Evolutionary conservation across 2,888 invertebrate species (phyloP), one percentile per base, ranked within the genome.

Genomic region (Crematogaster levior): DNA sequence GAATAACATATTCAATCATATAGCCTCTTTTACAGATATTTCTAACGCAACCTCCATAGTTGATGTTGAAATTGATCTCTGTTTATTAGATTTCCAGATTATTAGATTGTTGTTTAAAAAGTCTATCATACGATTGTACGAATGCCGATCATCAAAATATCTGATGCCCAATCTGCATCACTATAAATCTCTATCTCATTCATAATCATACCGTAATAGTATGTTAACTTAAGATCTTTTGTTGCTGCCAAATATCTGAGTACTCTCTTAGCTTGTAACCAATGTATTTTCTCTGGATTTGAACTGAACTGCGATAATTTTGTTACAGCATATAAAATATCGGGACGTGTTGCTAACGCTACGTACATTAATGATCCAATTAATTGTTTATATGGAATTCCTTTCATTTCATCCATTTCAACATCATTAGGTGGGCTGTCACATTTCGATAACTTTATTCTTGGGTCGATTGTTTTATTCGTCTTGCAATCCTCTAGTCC

Each of bases 131-230:
- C 68, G 53, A 40, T 53, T 82, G 24, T 53, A 68, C 0, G 61
- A 81, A 10, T 83, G 81, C 18, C 68, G 74, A 53, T 83, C 83
- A 24, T 83, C 74, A 0, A 46, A n/a, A n/a, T 7, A 12, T 83
- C 68, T 1, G 27, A 12, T 37, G 70, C 83, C 68, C 81, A 84
- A 43, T 81, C 74, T 12, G 56, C 66, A 9, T 84, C 68, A 10
- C 56, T 72, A 37, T 15, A 84, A n/a, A 75, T 61, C 18, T 81
- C 81, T 61, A 84, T 27, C 2, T 27, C 56, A 37, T 30, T 43
- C 12, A 4, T 0, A n/a, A n/a, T n/a, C n/a, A n/a, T n/a, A n/a
- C 43, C 37, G 15, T 12, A 18, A 21, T 15, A 7, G 15, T 75
- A 75, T 0, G 0, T 12, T 27, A 75, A 21, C 24, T 1, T 18